A percentile compares a stretch with the other conserved stretches of the same genome.
phyloP scores from a whole-genome alignment of 2,888 invertebrate genomes.

The Drosophila eohydei region DNA sequence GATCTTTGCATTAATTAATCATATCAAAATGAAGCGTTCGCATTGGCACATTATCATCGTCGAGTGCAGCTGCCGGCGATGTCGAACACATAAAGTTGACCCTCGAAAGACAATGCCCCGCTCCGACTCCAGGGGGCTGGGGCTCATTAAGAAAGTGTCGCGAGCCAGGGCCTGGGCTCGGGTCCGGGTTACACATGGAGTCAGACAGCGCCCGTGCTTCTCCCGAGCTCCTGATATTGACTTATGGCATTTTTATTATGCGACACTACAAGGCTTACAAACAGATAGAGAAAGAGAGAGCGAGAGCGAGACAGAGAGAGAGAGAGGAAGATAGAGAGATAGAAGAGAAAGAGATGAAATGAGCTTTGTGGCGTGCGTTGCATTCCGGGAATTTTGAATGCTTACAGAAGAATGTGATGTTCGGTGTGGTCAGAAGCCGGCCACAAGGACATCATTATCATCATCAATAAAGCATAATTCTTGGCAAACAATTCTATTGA shows the following conservation, averaged over 20 bases:
- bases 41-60: constrained; percentile 74
- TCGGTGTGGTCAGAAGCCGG: constrained; percentile 33
- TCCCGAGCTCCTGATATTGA: constrained; percentile 65
- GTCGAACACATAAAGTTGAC: constrained; percentile 50
- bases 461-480: constrained; percentile 82
- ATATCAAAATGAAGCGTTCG: constrained; percentile 74
- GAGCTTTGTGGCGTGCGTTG: constrained; percentile 39
- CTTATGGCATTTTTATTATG: constrained; percentile 80
- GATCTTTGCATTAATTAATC: constrained; percentile 74
- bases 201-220: constrained; percentile 2
- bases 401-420: constrained; percentile 49
- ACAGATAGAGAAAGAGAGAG: too few relatives aligned
- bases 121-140: constrained; percentile 7
- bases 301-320: not conserved
- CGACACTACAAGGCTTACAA: constrained; percentile 23
- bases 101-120: constrained; percentile 46
- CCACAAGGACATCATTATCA: constrained; percentile 81
- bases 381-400: constrained; percentile 75
- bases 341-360: constrained; percentile 4
- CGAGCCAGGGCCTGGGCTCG: constrained; percentile 18
- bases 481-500: constrained; percentile 81
- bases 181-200: constrained; percentile 1
- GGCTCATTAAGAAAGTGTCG: constrained; percentile 70
- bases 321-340: not conserved
- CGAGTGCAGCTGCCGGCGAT: constrained; percentile 50